Evolutionary conservation across 1,140 invertebrate species (phyloP).

Genomic region (Apolygus lucorum): DNA sequence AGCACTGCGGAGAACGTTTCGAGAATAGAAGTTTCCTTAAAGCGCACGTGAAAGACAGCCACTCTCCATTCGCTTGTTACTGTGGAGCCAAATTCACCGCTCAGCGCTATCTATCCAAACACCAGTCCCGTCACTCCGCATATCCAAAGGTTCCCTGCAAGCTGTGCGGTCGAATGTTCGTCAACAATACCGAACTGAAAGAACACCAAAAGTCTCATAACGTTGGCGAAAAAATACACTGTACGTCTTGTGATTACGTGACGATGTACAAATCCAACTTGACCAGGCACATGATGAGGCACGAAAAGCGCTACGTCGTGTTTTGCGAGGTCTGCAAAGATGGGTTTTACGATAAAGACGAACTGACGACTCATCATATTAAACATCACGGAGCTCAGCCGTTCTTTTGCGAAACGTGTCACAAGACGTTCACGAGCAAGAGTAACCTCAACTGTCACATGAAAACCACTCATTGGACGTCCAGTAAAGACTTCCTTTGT

Average conservation of each 20-base stretch:
- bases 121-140: conserved; percentile 14
- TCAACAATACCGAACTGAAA: conserved; percentile 19
- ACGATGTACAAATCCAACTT: conserved; percentile 39
- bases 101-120: background rate
- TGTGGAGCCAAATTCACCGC: conserved; percentile 20
- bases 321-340: conserved; percentile 42
- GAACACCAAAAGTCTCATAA: conserved; percentile 23
- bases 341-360: conserved; percentile 41
- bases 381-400: conserved; percentile 45
- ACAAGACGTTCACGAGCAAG: conserved; percentile 44
- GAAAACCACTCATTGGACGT: conserved; percentile 27
- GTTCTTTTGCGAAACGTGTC: conserved; percentile 46
- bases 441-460: conserved; percentile 31
- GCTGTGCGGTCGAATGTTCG: conserved; percentile 19
- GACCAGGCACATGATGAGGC: conserved; percentile 39
- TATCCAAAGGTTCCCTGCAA: conserved; percentile 14
- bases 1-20: conserved; percentile 45
- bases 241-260: conserved; percentile 5
- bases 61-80: background rate
- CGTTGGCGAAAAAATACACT: conserved; percentile 14
- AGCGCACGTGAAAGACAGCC: conserved; percentile 38
- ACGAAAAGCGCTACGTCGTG: conserved; percentile 39
- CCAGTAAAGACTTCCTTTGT: conserved; percentile 41
- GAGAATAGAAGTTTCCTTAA: conserved; percentile 43
- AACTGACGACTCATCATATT: conserved; percentile 35